Conservation (phyloP, 2,888 invertebrate species). For the Ypsolopha scabrella region DNA sequence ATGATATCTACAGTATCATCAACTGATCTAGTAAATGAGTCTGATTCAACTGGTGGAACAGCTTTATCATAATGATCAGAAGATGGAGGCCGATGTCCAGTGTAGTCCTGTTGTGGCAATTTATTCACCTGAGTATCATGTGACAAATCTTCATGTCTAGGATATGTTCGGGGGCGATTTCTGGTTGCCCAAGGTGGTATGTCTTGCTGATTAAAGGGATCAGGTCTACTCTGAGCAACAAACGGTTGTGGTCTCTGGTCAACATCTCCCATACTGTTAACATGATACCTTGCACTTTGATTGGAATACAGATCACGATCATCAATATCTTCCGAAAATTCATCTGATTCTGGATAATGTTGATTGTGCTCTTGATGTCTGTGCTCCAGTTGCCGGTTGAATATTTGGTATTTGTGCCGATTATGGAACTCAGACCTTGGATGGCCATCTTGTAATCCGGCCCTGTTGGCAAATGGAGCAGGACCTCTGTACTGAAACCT, state of each 20-base stretch:
- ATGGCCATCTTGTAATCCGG: constrained; percentile 19
- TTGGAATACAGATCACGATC: background rate
- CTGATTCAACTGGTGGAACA: constrained; percentile 35
- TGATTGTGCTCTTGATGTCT: constrained; percentile 23
- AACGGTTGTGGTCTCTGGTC: constrained; percentile 30
- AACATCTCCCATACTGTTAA: constrained; percentile 50
- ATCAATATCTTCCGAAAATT: background rate
- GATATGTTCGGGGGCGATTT: background rate
- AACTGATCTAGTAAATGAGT: constrained; percentile 49
- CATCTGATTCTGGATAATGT: constrained; percentile 7
- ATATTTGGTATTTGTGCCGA: constrained; percentile 26
- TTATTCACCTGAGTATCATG: background rate
- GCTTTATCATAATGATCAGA: constrained; percentile 53
- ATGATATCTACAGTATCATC: constrained; percentile 60
- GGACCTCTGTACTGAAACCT: constrained; percentile 24
- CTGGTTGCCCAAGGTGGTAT: background rate
- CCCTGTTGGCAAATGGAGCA: constrained; percentile 20
- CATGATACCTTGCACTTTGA: constrained; percentile 8
- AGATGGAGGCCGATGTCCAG: constrained; percentile 56
- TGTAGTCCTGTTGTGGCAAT: constrained; percentile 22
- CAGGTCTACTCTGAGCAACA: constrained; percentile 6
- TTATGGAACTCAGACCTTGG: constrained; percentile 23
- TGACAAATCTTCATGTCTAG: background rate
- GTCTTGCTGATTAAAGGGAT: too few relatives aligned
- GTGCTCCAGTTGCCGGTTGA: constrained; percentile 8